Base-by-base conservation (phyloP, 2,888 invertebrate genomes). In the Embidobia sp. region DNA sequence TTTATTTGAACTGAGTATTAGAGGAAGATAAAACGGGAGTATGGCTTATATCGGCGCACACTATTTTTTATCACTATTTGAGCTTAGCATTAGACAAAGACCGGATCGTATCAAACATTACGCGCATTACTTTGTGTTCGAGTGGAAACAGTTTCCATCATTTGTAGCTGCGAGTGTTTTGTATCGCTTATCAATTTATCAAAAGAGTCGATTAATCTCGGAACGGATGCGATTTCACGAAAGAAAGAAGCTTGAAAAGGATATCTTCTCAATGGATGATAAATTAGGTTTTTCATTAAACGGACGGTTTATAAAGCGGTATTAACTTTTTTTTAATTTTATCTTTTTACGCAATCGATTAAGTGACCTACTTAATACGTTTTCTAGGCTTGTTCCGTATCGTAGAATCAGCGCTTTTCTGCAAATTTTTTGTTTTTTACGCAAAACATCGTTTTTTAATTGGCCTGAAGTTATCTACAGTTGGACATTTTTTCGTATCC, bases 1-100 rank as follows among this genome's bases (percentile, higher is more conserved):
- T 69, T 67, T 67, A 59, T 69, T 69, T 67, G 48, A 42, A 40
- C 48, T 49, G 69, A 69, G 49, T 33, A 69, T 69, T 59, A 69
- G 48, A 51, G 53, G n/a, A 31, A 69, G 49, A 69, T 69, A 69
- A 69, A 49, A 35, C 40, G 33, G 16, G 16, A 48, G 49, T 33
- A 29, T 48, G 48, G 67, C 53, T 37, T 37, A 59, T 69, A 59
- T 49, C 16, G 49, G 48, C 10, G 29, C 10, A 19, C 49, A 57
- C 48, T 49, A 49, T 59, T 49, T 59, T 67, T 57, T 69, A 15
- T 8, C 35, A 35, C 26, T 57, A 10, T 69, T 69, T 49, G 57
- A 40, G 49, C 31, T 49, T 19, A 31, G 57, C 13, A 69, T 57
- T 69, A 48, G 46, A 40, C 33, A 53, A 53, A 18, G 18, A 57